Evolutionary conservation across 2,797 vertebrate genomes (phyloP).

Genomic region (Crenichthys baileyi): DNA sequence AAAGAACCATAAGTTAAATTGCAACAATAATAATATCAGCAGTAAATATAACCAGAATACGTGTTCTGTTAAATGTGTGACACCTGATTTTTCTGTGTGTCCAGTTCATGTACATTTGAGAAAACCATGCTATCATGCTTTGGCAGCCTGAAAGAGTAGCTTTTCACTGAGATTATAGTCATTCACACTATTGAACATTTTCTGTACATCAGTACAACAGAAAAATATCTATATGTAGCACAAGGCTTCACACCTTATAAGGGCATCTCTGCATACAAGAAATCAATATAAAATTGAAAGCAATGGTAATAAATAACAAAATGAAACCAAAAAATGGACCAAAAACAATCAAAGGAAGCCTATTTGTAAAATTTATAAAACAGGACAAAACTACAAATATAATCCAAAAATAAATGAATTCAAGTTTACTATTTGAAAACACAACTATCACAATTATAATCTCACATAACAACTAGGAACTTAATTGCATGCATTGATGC

Average conservation of each 20-base stretch:
- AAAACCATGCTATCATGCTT: slow-evolving; percentile 91
- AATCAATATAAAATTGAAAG: slow-evolving; percentile 83
- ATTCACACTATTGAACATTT: slow-evolving; percentile 87
- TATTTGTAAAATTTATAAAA: slow-evolving; percentile 81
- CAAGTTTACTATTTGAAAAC: slow-evolving; percentile 87
- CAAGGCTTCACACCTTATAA: slow-evolving; percentile 79
- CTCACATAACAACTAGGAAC: slow-evolving; percentile 88
- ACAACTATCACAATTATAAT: slow-evolving; percentile 88
- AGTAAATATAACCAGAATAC: slow-evolving; percentile 86
- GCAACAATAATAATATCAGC: slow-evolving; percentile 85
- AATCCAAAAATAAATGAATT: slow-evolving; percentile 85
- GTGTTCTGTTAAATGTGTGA: slow-evolving; percentile 83
- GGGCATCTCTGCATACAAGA: slow-evolving; percentile 80
- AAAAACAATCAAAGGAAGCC: slow-evolving; percentile 81
- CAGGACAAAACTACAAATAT: slow-evolving; percentile 85
- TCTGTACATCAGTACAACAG: slow-evolving; percentile 86
- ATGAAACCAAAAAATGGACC: slow-evolving; percentile 68
- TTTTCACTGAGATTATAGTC: slow-evolving; percentile 89
- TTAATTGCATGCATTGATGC: slow-evolving; percentile 89
- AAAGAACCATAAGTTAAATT: slow-evolving; percentile 83
- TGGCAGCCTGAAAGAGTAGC: slow-evolving; percentile 87
- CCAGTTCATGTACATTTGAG: slow-evolving; percentile 83
- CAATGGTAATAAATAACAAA: slow-evolving; percentile 75
- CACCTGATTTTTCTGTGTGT: slow-evolving; percentile 83
- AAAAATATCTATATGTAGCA: slow-evolving; percentile 61